phyloP scores from a whole-genome alignment of 2,113 vertebrate species.

The Paracanthobrama guichenoti region DNA sequence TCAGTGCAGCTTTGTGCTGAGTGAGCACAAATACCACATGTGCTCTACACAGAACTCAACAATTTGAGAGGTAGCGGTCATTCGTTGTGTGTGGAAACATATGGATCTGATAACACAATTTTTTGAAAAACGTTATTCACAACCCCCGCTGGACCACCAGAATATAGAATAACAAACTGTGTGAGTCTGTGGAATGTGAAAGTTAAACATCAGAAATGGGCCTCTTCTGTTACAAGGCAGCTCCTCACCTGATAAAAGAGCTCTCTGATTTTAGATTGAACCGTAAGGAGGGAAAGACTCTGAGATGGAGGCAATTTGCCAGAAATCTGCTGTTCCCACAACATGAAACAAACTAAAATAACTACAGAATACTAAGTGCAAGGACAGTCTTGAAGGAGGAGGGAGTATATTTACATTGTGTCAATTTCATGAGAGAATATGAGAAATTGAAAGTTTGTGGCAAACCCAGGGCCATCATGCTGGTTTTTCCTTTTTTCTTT shows the following conservation, averaged over 20 bases:
- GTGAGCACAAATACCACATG: constrained; percentile 48
- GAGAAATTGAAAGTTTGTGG: constrained; percentile 24
- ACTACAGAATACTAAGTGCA: background rate
- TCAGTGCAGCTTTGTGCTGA: constrained; percentile 32
- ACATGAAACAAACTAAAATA: constrained; percentile 23
- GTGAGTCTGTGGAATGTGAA: constrained; percentile 51
- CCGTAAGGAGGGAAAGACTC: background rate
- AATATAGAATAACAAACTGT: constrained; percentile 55
- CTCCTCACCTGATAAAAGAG: constrained; percentile 31
- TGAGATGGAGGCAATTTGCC: background rate
- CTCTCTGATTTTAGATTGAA: background rate
- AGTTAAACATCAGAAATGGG: constrained; percentile 42
- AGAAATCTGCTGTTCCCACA: constrained; percentile 19
- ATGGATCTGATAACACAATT: constrained; percentile 60
- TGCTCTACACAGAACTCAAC: constrained; percentile 12
- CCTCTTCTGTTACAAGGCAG: constrained; percentile 38
- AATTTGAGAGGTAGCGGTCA: constrained; percentile 26
- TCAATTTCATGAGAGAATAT: constrained; percentile 9
- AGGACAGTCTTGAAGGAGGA: background rate
- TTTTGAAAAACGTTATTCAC: constrained; percentile 34
- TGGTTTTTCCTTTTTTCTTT: constrained; percentile 22
- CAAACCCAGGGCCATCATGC: background rate
- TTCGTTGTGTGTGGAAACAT: constrained; percentile 52
- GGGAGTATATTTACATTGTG: constrained; percentile 11
- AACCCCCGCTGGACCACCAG: constrained; percentile 42